Base-by-base conservation (phyloP, 2,888 invertebrate genomes). In the Drosophila recens region DNA sequence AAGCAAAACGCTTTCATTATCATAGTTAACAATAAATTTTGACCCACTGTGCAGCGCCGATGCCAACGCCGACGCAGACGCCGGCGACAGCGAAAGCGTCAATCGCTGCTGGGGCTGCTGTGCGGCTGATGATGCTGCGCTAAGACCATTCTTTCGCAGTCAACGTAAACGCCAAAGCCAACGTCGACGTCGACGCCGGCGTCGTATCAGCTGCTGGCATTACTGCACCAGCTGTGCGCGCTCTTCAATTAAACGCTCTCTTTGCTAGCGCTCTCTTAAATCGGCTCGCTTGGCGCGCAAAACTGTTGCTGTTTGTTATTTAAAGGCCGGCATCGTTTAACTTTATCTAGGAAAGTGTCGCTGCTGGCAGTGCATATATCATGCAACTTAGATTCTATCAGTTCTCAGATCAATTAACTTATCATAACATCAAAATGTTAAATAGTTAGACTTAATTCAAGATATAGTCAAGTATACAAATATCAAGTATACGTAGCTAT, bases 301-400 rank as follows among this genome's bases (percentile, higher is more conserved):
- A 85, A 88, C 84, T 85, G 84, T 85, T 85, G 84, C 88, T 85
- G 72, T 86, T 87, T 88, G 83, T 88, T 86, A 88, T 86, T 87
- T 80, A 86, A 76, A 83, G 75, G 81, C 84, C 84, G 84, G 84
- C 82, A 84, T 70, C 62, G 65, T 63, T 79, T 75, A 64, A 69
- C 65, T 72, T 65, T 74, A 59, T 15, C 20, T 30, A 52, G 45
- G 15, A 11, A 27, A 27, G 36, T 43, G 13, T 46, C 36, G 38
- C 48, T 52, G 30, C n/a, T 23, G 8, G 8, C 49, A 8, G 46
- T 36, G 34, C 30, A 33, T 75, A 17, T 43, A 36, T 15, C 46
- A 63, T 46, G 40, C 45, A 33, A 58, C 11, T 48, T 40, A 40
- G 30, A 36, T n/a, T 51, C 2, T 51, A 34, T 30, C 42, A 23